Conservation (phyloP, 2,888 invertebrate species). For the Kryphioiulus occultus region DNA sequence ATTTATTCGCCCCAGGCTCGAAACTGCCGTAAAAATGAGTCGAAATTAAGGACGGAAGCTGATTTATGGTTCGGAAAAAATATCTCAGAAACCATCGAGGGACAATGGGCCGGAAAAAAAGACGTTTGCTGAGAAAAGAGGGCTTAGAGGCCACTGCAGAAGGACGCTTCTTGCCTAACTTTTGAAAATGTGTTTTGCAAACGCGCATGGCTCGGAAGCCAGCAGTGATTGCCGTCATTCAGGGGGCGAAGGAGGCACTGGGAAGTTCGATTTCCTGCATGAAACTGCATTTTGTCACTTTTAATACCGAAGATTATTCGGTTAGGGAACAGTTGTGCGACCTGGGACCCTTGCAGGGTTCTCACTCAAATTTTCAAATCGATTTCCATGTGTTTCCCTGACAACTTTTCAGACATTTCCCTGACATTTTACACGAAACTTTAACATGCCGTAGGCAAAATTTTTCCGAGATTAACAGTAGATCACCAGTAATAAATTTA, state of each 20-base stretch:
- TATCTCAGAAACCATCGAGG: not conserved
- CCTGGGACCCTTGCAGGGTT: too few species aligned
- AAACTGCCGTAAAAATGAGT: not conserved
- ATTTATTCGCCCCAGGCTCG: constrained; percentile 1
- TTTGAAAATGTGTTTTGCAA: not conserved
- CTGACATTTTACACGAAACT: too few species aligned
- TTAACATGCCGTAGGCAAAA: too few species aligned
- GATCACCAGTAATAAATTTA: too few species aligned
- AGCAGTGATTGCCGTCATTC: not conserved
- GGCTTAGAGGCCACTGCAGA: not conserved
- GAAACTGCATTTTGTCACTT: too few species aligned
- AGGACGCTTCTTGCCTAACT: not conserved
- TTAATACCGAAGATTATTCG: too few species aligned
- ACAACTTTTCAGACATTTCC: too few species aligned
- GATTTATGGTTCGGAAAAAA: constrained; percentile 29
- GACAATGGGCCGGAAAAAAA: not conserved
- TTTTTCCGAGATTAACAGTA: too few species aligned
- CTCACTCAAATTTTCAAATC: too few species aligned
- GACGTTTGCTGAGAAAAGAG: not conserved
- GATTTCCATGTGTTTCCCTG: too few species aligned
- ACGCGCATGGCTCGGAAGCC: not conserved
- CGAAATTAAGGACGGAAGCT: not conserved
- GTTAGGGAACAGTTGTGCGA: too few species aligned
- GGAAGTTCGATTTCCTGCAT: too few species aligned
- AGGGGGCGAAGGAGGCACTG: not conserved